These are phyloP conservation scores for Lypha dubia DNA, from an alignment of 2,888 invertebrate genomes.

Conservation along the genomic window DNA sequence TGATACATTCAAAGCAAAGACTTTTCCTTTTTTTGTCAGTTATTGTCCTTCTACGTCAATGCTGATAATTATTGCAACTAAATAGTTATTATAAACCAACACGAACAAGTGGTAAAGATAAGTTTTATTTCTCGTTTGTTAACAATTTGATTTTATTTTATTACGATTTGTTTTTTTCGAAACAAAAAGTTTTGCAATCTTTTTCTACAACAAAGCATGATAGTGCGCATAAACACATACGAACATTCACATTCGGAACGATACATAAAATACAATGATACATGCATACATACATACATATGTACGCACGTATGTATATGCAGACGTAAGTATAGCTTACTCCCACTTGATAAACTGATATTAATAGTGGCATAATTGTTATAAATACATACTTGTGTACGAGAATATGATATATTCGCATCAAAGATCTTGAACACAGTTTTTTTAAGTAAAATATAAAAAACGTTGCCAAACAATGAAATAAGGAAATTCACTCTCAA, in stretches of 20 bases:
- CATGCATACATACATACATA: background rate
- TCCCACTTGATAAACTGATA: conserved; percentile 15
- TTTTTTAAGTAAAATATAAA: no score
- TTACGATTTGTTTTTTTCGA: background rate
- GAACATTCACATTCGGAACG: background rate
- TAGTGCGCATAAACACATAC: background rate
- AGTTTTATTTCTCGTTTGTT: conserved; percentile 32
- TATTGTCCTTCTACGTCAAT: conserved; percentile 8
- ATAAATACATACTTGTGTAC: conserved; percentile 3
- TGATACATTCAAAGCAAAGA: conserved; percentile 11
- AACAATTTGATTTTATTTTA: conserved; percentile 9
- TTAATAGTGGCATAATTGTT: conserved; percentile 41
- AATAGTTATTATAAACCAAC: conserved; percentile 33
- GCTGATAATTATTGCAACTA: conserved; percentile 9
- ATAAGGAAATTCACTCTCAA: no score
- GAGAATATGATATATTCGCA: background rate
- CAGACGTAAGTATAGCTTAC: background rate
- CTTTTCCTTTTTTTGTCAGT: conserved; percentile 24
- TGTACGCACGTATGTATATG: no score
- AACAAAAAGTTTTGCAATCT: conserved; percentile 27
- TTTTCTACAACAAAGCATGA: conserved; percentile 6
- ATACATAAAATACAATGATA: background rate
- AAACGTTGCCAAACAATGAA: no score
- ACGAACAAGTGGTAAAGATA: conserved; percentile 9
- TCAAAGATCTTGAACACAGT: no score